Evolutionary conservation across 2,888 invertebrate species (phyloP), one percentile per base, ranked within the genome.

Genomic region (Tubulanus polymorphus): DNA sequence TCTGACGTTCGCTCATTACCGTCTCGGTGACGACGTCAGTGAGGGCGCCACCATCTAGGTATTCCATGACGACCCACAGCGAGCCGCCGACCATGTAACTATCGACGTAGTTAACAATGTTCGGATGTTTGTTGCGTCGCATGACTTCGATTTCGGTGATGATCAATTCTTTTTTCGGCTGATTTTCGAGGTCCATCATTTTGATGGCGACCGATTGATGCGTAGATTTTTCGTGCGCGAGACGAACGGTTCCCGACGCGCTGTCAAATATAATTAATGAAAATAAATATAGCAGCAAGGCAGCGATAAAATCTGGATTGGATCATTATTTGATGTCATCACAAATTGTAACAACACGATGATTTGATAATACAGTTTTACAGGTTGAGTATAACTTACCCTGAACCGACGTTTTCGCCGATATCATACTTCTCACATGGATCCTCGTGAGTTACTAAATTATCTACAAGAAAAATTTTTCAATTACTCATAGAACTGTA

Each of bases 11-110:
- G 70, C 93, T 92, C 91, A 97, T 91, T 6, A 95, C 88, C 0
- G 95, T 95, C 80, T 96, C 95, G 1, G 93, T 94, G 35, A 96
- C 96, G 0, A 97, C 95, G 74, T 96, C 95, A 0, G 97, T 97
- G 48, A 97, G 82, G 8, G 95, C 92, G 0, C 97, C 97, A 5
- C 96, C 78, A 59, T 76, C 76, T 57, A 97, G 83, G 54, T 93
- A 85, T 79, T 96, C 96, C 93, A 96, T 94, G 1, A 94, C 88
- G 0, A 93, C 96, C 95, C 95, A 97, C 5, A 97, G 83, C 75
- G 94, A 92, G 55, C 92, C 90, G 60, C 88, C 87, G 48, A 91
- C 89, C n/a, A 94, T 85, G 82, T 92, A 94, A 12, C 92, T 90
- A 70, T 94, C 93, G 6, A 94, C 82, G 79, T 93, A 97, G 79